A percentile compares a stretch with the other conserved stretches of the same genome.
Conservation (phyloP, 1,140 invertebrate species). For the Anastrepha obliqua region DNA sequence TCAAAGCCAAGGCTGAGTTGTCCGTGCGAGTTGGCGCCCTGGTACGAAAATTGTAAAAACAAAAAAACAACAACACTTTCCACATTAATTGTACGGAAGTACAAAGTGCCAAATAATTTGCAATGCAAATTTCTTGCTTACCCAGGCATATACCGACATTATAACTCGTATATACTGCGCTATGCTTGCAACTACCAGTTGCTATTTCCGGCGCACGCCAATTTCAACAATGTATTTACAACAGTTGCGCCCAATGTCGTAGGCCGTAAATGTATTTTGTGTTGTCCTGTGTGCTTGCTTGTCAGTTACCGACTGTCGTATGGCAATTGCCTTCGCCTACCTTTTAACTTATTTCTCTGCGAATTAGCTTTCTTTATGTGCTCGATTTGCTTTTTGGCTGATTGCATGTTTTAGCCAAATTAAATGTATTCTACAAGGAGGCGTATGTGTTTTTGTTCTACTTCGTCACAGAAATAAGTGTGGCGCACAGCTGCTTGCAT, state of each 20-base stretch:
- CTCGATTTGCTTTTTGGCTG: constrained; percentile 21
- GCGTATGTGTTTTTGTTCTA: constrained; percentile 19
- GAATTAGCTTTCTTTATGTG: neutral
- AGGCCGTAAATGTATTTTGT: neutral
- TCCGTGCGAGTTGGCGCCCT: constrained; percentile 91
- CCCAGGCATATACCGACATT: constrained; percentile 58
- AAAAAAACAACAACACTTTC: neutral
- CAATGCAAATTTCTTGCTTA: constrained; percentile 54
- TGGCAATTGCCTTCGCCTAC: neutral
- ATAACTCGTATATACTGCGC: neutral
- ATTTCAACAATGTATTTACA: neutral
- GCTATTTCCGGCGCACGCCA: constrained; percentile 35
- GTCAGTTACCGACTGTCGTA: constrained; percentile 10
- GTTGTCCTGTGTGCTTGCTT: neutral
- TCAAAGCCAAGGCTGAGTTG: constrained; percentile 83
- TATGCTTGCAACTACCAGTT: constrained; percentile 56
- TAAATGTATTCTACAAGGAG: neutral
- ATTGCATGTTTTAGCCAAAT: constrained; percentile 51
- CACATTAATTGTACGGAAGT: neutral
- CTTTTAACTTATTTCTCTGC: constrained; percentile 17
- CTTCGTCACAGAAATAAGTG: neutral
- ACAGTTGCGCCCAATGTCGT: neutral
- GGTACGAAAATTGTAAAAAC: constrained; percentile 54
- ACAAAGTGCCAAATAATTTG: constrained; percentile 41
- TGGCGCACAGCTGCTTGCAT: constrained; percentile 2